Base-by-base conservation (phyloP, 2,888 invertebrate species). In the Xylota sylvarum region DNA sequence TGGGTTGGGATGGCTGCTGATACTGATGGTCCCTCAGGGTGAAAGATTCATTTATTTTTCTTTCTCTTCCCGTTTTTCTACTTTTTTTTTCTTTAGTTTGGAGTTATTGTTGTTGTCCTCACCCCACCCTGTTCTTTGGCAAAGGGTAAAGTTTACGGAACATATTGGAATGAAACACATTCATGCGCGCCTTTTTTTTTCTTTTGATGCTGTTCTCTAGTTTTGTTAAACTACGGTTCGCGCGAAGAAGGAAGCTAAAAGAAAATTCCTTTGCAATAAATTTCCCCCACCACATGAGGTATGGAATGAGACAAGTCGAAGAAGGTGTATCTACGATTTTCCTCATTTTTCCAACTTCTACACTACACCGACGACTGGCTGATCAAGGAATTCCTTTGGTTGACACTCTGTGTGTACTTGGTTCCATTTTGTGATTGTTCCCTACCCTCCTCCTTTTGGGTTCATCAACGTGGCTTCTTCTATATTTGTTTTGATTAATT, bases 401-500 rank as follows among this genome's bases (percentile, higher is more conserved):
- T 67, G 58, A 67, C 80, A 74, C 65, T 80, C 56, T 81, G 60
- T 35, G 60, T 74, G 65, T 74, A 60, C 56, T 67, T 72, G 52
- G 58, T 74, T 65, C 60, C 80, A 67, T 80, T 80, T 80, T 43
- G 9, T 30, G 27, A 17, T 6, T 46, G 52, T 55, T 67, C 14
- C 56, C 19, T 23, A 17, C 32, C 50, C 48, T 67, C 27, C 37
- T 52, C 32, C 37, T 37, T 23, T 27, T 55, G 50, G 23, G 23
- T 23, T 30, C 64, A 40, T n/a, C n/a, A 40, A 48, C 64, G n/a
- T 12, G 19, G n/a, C 30, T 19, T 64, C 43, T 77, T 60, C 40
- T 52, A 32, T 58, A 60, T 83, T 83, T 83, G 82, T 77, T 77
- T 83, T 77, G 77, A 77, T 83, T 76, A 37, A 69, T 72, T 37